Conservation (phyloP, 2,888 invertebrate genomes). For the Tenthredo livida region DNA sequence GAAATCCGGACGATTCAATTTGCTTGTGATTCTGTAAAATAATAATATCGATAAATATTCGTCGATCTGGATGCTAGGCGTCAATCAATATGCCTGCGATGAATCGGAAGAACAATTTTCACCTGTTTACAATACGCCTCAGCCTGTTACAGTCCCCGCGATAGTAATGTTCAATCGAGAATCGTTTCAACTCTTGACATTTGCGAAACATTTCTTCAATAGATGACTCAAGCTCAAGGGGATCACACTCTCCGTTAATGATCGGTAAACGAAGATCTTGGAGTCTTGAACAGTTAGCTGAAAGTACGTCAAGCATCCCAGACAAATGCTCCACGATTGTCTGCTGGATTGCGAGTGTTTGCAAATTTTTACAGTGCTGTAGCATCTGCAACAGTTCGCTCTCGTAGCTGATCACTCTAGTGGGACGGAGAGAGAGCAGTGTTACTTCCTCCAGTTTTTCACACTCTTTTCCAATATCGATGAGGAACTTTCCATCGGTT, state of each 20-base stretch:
- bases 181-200: neutral
- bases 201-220: neutral
- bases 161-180: neutral
- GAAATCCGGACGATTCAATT: constrained; percentile 1
- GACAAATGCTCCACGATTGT: neutral
- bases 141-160: neutral
- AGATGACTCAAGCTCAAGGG: neutral
- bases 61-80: neutral
- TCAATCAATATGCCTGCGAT: neutral
- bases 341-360: neutral
- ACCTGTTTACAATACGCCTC: neutral
- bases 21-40: neutral
- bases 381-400: neutral
- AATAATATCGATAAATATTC: neutral
- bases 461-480: neutral
- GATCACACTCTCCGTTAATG: neutral
- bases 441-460: neutral
- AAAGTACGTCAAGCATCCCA: neutral
- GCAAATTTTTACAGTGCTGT: neutral
- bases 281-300: neutral
- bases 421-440: neutral
- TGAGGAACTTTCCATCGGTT: neutral
- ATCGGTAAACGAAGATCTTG: neutral
- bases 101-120: neutral
- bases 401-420: neutral